Conservation (phyloP, 2,888 invertebrate species). For the Drosophila anomalata region DNA sequence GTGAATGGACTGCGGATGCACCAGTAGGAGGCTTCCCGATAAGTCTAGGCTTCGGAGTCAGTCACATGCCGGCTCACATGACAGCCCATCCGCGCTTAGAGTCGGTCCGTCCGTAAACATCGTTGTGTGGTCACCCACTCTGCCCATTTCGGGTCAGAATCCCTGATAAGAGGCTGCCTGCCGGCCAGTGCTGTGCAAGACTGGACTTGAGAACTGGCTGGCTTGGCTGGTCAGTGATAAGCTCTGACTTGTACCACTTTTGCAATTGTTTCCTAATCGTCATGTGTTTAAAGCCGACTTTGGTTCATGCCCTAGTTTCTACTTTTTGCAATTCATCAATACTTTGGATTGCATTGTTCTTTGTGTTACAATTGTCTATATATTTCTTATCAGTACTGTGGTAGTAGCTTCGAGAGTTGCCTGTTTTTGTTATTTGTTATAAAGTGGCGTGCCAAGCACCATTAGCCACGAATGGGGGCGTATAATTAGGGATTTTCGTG, state of each 20-base stretch:
- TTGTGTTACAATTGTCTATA: slow-evolving; percentile 1
- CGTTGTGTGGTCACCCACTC: slow-evolving; percentile 23
- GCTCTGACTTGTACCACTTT: slow-evolving; percentile 10
- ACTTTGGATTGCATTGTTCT: not conserved
- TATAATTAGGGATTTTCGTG: slow-evolving; percentile 9
- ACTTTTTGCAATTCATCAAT: not conserved
- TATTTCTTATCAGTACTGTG: slow-evolving; percentile 3
- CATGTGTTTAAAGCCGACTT: slow-evolving; percentile 18
- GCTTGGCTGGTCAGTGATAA: slow-evolving; percentile 22
- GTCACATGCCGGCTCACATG: slow-evolving; percentile 73
- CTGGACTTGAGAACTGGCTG: slow-evolving; percentile 15
- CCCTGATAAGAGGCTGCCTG: slow-evolving; percentile 20
- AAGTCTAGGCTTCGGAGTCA: slow-evolving; percentile 31
- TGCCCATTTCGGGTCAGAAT: slow-evolving; percentile 18
- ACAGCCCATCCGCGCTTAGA: slow-evolving; percentile 22
- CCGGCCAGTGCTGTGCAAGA: slow-evolving; percentile 3
- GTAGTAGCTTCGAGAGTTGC: not conserved
- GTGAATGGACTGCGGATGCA: slow-evolving; percentile 31
- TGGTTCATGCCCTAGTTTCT: slow-evolving; percentile 14
- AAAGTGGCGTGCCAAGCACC: slow-evolving; percentile 23
- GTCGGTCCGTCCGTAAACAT: slow-evolving; percentile 27
- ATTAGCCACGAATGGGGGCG: slow-evolving; percentile 31
- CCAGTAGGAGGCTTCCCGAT: slow-evolving; percentile 24
- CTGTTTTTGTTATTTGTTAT: not conserved
- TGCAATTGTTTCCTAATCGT: slow-evolving; percentile 33